Conservation (phyloP, 2,113 vertebrate genomes). For the Hypanus sabinus region DNA sequence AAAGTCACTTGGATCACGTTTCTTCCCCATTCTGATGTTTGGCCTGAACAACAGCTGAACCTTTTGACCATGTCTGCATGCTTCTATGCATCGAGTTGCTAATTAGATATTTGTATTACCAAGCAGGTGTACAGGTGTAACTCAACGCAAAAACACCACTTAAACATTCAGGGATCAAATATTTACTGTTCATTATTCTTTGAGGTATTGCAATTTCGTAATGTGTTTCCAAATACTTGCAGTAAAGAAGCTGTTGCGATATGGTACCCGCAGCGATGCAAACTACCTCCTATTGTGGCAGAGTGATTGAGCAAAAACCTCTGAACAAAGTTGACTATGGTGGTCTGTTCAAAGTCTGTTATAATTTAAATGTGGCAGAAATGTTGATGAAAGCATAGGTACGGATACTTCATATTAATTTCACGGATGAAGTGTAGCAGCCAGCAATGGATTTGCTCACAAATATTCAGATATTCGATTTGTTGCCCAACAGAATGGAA, state of each 20-base stretch:
- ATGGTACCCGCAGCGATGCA: neutral
- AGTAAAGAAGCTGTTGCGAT: neutral
- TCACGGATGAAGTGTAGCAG: neutral
- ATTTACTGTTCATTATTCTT: neutral
- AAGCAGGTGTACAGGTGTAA: too few relatives aligned
- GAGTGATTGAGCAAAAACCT: neutral
- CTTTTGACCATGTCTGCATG: too few relatives aligned
- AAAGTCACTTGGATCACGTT: too few relatives aligned
- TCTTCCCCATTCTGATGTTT: too few relatives aligned
- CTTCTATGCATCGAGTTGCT: too few relatives aligned
- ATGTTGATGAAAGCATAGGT: neutral
- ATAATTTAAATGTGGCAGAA: neutral
- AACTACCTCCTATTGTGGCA: neutral
- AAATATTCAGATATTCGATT: neutral
- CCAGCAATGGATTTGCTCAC: neutral
- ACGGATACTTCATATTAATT: neutral
- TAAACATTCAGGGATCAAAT: neutral
- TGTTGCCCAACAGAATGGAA: neutral
- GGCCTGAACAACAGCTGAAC: too few relatives aligned
- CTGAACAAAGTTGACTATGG: neutral
- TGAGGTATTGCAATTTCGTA: neutral
- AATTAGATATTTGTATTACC: too few relatives aligned
- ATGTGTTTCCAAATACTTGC: neutral
- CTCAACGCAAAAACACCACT: neutral
- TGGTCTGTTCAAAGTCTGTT: neutral